phyloP scores from a whole-genome alignment of 2,888 invertebrate species.

The Cerceris ruficornis region DNA sequence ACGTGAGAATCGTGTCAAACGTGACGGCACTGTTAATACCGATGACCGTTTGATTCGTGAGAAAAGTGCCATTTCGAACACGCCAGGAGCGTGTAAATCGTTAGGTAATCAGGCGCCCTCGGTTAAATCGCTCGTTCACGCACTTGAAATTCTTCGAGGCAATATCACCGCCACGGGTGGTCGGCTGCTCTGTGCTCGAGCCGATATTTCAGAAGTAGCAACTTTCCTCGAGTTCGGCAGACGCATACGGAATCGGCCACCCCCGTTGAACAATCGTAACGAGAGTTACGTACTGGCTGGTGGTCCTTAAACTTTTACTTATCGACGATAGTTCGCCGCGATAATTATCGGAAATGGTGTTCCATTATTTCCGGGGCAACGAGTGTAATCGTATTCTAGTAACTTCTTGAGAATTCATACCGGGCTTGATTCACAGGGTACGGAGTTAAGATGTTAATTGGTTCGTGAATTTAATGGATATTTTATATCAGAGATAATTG shows the following conservation, averaged over 20 bases:
- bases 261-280: neutral
- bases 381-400: no score
- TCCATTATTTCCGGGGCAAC: no score
- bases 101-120: slow-evolving; percentile 43
- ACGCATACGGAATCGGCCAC: slow-evolving; percentile 30
- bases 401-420: no score
- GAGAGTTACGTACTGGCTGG: neutral
- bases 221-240: neutral
- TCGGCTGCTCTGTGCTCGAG: slow-evolving; percentile 31
- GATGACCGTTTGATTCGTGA: slow-evolving; percentile 57
- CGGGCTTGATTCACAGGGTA: no score
- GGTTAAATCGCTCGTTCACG: slow-evolving; percentile 26
- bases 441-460: no score
- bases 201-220: slow-evolving; percentile 38
- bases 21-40: slow-evolving; percentile 56
- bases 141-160: slow-evolving; percentile 44
- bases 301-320: slow-evolving; percentile 5
- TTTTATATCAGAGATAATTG: no score
- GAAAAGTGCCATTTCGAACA: slow-evolving; percentile 58
- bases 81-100: slow-evolving; percentile 60
- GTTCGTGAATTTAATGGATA: no score
- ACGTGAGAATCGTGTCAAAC: slow-evolving; percentile 59
- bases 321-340: neutral
- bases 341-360: no score
- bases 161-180: slow-evolving; percentile 39